Base-by-base conservation (phyloP, 2,797 vertebrate species). In the Anguilla marmorata region DNA sequence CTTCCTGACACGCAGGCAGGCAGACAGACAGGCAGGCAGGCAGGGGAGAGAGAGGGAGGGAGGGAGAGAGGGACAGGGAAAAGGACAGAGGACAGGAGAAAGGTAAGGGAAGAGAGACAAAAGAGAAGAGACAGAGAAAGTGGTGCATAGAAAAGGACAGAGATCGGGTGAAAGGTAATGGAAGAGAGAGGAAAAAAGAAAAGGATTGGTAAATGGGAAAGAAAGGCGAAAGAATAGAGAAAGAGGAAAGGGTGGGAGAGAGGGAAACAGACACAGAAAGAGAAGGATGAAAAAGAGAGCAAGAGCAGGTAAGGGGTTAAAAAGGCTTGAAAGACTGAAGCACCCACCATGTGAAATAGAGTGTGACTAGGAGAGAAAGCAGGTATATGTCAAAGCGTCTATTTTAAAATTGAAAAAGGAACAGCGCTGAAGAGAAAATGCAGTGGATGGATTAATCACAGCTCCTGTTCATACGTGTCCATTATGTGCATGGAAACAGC, bases 1-100 rank as follows among this genome's bases (percentile, higher is more conserved):
- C 95, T 93, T 95, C 95, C 96, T 96, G 91, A 94, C 87, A 85
- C 50, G 88, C 74, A 24, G 21, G 93, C 87, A 90, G 63, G 66
- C 54, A 74, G 3, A 41, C 41, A 41, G 91, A 94, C 87, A 86
- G 50, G 88, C 74, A 21, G 19, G 93, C 87, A 90, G 63, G 66
- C 54, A 69, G 88, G 88, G 7, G 89, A 27, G 88, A 9, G 30
- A 82, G 76, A 41, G 72, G 83, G 19, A 79, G 58, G 89, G 60
- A 84, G 66, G 37, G 30, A 37, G 56, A n/a, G 45, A 72, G 85
- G 56, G 66, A 79, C n/a, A 37, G 7, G 85, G n/a, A 85, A 41
- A 41, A 76, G 85, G 82, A 88, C 66, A 91, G 60, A 91, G 30
- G 27, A 45, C 12, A 52, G 66, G 30, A 4, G 6, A 16, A 76